Evolutionary conservation across 2,888 invertebrate species (phyloP).

Genomic region (Amiota mariae): DNA sequence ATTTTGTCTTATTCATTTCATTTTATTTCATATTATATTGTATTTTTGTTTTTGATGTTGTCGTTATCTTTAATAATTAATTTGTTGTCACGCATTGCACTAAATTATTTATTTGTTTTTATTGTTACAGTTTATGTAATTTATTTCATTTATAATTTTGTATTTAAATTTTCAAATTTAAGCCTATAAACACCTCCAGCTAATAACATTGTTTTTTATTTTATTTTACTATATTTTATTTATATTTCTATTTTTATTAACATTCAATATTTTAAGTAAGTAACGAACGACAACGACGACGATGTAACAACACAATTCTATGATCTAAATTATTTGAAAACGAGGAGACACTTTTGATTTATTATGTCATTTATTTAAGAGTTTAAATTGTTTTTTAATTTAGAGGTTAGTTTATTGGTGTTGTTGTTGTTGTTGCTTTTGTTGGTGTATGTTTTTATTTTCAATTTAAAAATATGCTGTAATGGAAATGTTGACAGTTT

Average conservation of each 20-base stretch:
- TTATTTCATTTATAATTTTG: background rate
- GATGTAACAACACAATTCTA: too few relatives aligned
- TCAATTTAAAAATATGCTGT: too few relatives aligned
- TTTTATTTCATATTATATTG: background rate
- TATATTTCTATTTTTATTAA: background rate
- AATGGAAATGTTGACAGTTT: too few relatives aligned
- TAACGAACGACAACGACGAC: background rate
- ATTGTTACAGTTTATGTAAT: background rate
- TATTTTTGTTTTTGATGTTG: constrained; percentile 25
- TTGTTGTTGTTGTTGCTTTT: too few relatives aligned
- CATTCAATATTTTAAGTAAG: background rate
- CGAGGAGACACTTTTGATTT: background rate
- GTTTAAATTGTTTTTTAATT: background rate
- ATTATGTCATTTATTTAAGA: constrained; percentile 8
- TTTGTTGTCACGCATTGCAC: constrained; percentile 51
- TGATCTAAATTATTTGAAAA: too few relatives aligned
- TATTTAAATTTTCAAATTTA: background rate
- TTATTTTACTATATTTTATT: background rate
- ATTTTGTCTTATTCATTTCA: background rate
- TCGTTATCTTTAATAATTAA: constrained; percentile 42
- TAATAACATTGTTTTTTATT: background rate
- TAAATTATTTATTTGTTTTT: constrained; percentile 40
- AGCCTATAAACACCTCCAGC: too few relatives aligned
- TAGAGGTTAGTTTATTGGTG: too few relatives aligned
- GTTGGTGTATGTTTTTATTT: too few relatives aligned